Percentiles rank a stretch among this genome's conserved stretches.
Conservation (phyloP, 2,797 vertebrate species). For the Martes flavigula region DNA sequence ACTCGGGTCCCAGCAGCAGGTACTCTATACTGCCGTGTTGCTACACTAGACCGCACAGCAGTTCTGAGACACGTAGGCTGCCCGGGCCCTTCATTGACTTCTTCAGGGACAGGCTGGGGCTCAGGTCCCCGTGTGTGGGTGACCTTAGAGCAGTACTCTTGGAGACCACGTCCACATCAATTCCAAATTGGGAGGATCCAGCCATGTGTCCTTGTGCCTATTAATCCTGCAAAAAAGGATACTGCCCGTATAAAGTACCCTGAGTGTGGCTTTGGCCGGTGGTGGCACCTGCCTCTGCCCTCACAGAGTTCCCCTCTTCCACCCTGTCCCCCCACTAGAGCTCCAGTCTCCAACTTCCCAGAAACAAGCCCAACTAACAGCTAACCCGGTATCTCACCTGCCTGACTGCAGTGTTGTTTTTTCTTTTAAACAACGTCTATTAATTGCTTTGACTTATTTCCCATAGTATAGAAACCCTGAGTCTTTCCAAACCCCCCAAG, state of each 20-base stretch:
- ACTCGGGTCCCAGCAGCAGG: background rate
- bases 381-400: conserved; percentile 77
- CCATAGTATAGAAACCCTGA: conserved; percentile 58
- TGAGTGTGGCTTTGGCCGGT: conserved; percentile 49
- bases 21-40: background rate
- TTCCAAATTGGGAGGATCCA: conserved; percentile 8
- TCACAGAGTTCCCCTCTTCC: conserved; percentile 47
- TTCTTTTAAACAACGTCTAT: conserved; percentile 75
- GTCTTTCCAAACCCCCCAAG: conserved; percentile 30
- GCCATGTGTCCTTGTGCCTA: conserved; percentile 78
- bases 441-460: conserved; percentile 75
- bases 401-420: conserved; percentile 68
- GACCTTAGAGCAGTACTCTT: background rate
- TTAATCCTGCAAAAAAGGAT: conserved; percentile 83
- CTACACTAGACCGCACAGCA: background rate
- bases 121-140: background rate
- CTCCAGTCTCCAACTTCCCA: conserved; percentile 49
- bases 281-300: conserved; percentile 41
- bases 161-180: background rate
- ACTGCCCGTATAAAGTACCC: conserved; percentile 76
- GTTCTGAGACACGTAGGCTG: background rate
- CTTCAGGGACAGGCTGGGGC: background rate
- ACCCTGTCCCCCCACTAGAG: conserved; percentile 63
- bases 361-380: conserved; percentile 81
- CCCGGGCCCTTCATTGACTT: background rate